Percentiles rank a stretch among this genome's conserved stretches.
phyloP scores from a whole-genome alignment of 2,113 vertebrate genomes.

The Rana temporaria region DNA sequence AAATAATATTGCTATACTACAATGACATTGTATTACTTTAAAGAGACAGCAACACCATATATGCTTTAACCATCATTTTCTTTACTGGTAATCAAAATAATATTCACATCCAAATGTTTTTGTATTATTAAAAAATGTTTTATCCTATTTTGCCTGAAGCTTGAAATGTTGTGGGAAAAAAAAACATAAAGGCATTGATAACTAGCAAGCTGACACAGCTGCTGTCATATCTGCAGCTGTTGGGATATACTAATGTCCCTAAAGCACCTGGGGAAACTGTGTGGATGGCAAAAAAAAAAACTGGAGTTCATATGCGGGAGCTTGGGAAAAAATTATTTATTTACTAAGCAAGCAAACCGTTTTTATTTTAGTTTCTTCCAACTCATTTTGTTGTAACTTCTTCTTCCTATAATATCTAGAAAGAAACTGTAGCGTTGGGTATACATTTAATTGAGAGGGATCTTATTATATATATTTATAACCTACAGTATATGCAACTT shows the following conservation, averaged over 20 bases:
- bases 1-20: no score
- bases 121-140: background rate
- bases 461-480: no score
- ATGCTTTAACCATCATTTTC: no score
- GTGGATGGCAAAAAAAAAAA: background rate
- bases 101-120: background rate
- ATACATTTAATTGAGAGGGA: no score
- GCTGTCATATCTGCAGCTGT: constrained; percentile 2
- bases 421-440: no score
- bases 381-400: no score
- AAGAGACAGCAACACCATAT: no score
- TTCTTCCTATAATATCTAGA: no score
- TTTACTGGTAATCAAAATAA: no score
- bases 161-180: constrained; percentile 28
- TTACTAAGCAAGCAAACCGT: constrained; percentile 12
- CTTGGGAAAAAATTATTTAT: constrained; percentile 12
- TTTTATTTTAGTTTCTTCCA: no score
- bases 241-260: constrained; percentile 22
- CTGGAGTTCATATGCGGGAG: background rate
- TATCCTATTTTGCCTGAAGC: constrained; percentile 19
- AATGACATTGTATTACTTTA: no score
- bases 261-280: background rate
- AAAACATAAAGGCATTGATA: background rate
- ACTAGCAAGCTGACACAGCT: constrained; percentile 5
- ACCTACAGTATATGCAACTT: no score